Evolutionary conservation across 2,113 vertebrate genomes (phyloP), one percentile per base, ranked within the genome.

Genomic region (Coracopsis vasa): DNA sequence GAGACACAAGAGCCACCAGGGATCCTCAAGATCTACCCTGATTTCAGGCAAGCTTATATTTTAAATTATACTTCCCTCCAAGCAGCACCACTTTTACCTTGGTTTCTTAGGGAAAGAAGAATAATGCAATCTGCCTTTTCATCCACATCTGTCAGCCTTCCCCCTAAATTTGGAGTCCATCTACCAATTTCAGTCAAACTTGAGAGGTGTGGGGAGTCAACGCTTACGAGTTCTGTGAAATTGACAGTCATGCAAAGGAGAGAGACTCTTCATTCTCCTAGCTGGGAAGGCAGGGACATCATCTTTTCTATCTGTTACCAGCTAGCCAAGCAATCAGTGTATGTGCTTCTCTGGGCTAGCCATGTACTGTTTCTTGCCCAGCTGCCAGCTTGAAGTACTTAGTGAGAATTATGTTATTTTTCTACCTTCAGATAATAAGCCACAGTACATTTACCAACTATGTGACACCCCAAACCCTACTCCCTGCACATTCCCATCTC

Each of bases 1-100:
- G 86, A 96, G 75, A 80, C 64, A 70, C 35, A 50, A 54, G n/a
- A 88, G 80, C 33, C 94, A 90, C 88, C 48, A 45, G 96, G 92
- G 90, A 95, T 80, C 67, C 72, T 78, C 62, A 60, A 86, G 47
- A 88, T 93, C 64, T 90, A 70, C 48, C 60, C 88, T 67, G 60
- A 86, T 82, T 92, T 93, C 0, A 37, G 75, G 41, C 54, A 80
- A 71, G 35, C 42, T 88, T 67, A 3, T 66, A 70, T 90, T 94
- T 93, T 61, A 85, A 93, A 77, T 91, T 77, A 90, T 70, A 88
- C 50, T 93, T 24, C 48, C 15, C 37, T 92, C 74, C 74, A 74
- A 88, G 35, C 39, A 14, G 41, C 31, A 80, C 7, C 31, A 58
- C 31, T 83, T 92, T 70, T 69, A 88, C 54, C 64, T 67, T 41